Evolutionary conservation across 2,797 vertebrate species (phyloP).

Genomic region (Aselliscus stoliczkanus): DNA sequence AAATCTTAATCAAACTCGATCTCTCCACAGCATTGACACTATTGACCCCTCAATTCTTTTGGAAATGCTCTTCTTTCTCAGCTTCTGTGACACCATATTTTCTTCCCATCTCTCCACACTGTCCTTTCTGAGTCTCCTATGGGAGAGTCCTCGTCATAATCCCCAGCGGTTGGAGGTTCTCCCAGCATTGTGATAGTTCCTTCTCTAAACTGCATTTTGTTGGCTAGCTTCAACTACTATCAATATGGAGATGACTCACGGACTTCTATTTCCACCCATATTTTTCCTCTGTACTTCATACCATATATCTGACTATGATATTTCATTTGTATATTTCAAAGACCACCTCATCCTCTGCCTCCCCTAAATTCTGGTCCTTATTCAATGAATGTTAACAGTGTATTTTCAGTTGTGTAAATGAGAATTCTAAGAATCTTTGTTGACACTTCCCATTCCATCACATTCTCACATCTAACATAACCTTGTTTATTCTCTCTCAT

Average conservation of each 20-base stretch:
- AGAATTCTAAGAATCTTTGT: neutral
- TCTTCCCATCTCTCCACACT: neutral
- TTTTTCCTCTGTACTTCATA: neutral
- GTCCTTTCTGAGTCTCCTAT: neutral
- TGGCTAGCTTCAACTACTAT: neutral
- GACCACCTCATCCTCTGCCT: neutral
- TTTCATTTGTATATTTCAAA: neutral
- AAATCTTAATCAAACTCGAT: neutral
- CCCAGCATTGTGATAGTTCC: neutral
- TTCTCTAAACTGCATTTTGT: neutral
- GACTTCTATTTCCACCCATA: neutral
- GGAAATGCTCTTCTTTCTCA: neutral
- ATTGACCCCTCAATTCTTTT: neutral
- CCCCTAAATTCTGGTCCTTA: neutral
- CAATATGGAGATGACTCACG: neutral
- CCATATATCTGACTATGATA: neutral
- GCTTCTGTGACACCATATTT: neutral
- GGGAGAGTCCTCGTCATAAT: neutral
- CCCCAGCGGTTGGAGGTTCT: neutral
- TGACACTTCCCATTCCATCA: neutral
- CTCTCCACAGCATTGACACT: neutral
- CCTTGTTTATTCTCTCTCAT: neutral
- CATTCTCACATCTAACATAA: neutral
- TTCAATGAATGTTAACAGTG: neutral
- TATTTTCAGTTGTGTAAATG: neutral